Percentiles rank a stretch among this genome's conserved stretches.
phyloP scores from a whole-genome alignment of 2,888 invertebrate species.

The Scaptodrosophila latifasciaeformis region DNA sequence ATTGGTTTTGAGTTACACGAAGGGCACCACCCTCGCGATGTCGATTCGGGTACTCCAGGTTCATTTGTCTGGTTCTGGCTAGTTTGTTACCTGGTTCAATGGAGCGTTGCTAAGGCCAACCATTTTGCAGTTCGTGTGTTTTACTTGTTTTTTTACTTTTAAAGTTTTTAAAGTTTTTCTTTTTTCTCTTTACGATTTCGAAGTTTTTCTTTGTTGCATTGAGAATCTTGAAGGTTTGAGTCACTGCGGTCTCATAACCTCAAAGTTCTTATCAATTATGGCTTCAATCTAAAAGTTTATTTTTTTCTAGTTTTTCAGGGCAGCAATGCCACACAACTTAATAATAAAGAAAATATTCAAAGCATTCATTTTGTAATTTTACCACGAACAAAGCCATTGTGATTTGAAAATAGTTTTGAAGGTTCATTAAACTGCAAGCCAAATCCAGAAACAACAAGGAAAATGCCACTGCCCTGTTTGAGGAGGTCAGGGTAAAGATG shows the following conservation, averaged over 20 bases:
- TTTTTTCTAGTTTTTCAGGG: no score
- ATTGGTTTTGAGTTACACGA: slow-evolving; percentile 51
- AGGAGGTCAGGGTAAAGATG: no score
- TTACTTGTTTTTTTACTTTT: slow-evolving; percentile 2
- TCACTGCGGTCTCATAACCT: no score
- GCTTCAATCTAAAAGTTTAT: no score
- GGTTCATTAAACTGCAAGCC: slow-evolving; percentile 41
- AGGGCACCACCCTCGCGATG: not conserved
- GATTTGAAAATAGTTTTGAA: slow-evolving; percentile 15
- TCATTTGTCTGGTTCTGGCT: slow-evolving; percentile 7
- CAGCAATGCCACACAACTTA: no score
- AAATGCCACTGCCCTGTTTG: not conserved
- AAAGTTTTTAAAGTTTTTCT: not conserved
- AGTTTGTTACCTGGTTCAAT: slow-evolving; percentile 20
- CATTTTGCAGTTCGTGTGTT: not conserved
- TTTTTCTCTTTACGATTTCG: no score
- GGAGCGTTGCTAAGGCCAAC: slow-evolving; percentile 24
- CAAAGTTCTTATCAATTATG: no score
- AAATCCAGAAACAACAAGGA: slow-evolving; percentile 5
- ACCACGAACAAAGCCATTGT: no score
- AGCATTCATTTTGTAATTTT: no score
- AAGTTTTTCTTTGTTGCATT: no score
- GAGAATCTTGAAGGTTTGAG: no score
- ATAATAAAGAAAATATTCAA: no score
- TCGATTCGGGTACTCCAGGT: slow-evolving; percentile 4